Evolutionary conservation across 2,113 vertebrate species (phyloP), one percentile per base, ranked within the genome.

Genomic region (Rhabdornis inornatus): DNA sequence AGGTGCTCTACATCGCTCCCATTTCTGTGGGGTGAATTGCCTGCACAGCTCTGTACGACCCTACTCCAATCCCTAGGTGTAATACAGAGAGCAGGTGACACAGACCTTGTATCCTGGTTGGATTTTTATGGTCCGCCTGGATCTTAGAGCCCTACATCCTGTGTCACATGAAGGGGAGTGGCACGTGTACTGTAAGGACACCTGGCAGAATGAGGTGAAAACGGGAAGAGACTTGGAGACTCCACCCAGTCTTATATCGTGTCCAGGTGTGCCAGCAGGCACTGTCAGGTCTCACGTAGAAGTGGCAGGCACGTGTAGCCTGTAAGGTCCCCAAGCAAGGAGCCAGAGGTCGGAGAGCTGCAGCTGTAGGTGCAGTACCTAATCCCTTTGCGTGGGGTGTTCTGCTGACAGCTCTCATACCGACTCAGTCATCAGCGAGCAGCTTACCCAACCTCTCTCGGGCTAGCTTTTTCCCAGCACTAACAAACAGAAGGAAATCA

Each of bases 181-280:
- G 15, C 40, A 44, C 0, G 0, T 2, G 37, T 13, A 13, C 13
- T 28, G 7, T 27, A 42, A 68, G 56, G 53, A 55, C 49, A 13
- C 6, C 13, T 21, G 30, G 35, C 47, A 84, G 27, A 61, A 74
- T 2, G 22, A 60, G 31, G 21, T 37, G 39, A 74, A 87, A 66
- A 71, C 1, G 9, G 10, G 15, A 44, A 40, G 27, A 52, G 37
- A 40, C 14, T 76, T 65, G 31, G 27, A 75, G 50, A 31, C 24
- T 72, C 8, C 15, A 11, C 19, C 47, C 21, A 37, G 35, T 9
- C n/a, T 42, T 28, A 39, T 30, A 6, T 30, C 2, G 8, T 12
- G 11, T 13, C n/a, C 22, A 53, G 57, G 17, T 56, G 24, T 44
- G 63, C 61, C 45, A 30, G 6, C 15, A 83, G 13, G 23, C 2